phyloP scores from a whole-genome alignment of 2,797 vertebrate genomes.

The Malacoraja senta region DNA sequence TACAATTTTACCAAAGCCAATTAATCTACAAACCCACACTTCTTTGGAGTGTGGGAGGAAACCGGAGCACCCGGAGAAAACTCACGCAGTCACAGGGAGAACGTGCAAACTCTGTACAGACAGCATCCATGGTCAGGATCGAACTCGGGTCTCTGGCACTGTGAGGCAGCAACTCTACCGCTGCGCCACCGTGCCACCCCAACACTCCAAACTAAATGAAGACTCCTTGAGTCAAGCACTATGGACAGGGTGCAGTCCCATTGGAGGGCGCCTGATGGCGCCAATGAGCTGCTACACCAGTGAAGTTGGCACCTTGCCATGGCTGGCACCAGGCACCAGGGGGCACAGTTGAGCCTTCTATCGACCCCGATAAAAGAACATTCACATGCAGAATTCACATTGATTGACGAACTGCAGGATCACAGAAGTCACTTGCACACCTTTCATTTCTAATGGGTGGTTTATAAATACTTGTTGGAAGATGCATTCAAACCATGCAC shows the following conservation, averaged over 20 bases:
- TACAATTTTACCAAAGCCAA: too few species aligned
- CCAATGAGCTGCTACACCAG: background rate
- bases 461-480: background rate
- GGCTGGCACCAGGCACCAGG: background rate
- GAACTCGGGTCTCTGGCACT: too few species aligned
- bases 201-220: too few species aligned
- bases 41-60: too few species aligned
- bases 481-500: background rate
- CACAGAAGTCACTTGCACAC: background rate
- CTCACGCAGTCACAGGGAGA: too few species aligned
- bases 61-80: too few species aligned
- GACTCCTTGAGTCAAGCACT: too few species aligned
- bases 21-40: too few species aligned
- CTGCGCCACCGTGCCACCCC: too few species aligned
- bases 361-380: background rate
- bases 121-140: too few species aligned
- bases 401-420: background rate
- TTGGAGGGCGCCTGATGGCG: background rate
- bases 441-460: background rate
- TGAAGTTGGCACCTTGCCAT: background rate
- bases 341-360: background rate
- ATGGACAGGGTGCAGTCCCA: background rate
- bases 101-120: too few species aligned
- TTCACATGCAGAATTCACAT: background rate
- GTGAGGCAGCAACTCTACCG: too few species aligned